Conservation (phyloP, 2,888 invertebrate species). For the Drosophila mulleri region DNA sequence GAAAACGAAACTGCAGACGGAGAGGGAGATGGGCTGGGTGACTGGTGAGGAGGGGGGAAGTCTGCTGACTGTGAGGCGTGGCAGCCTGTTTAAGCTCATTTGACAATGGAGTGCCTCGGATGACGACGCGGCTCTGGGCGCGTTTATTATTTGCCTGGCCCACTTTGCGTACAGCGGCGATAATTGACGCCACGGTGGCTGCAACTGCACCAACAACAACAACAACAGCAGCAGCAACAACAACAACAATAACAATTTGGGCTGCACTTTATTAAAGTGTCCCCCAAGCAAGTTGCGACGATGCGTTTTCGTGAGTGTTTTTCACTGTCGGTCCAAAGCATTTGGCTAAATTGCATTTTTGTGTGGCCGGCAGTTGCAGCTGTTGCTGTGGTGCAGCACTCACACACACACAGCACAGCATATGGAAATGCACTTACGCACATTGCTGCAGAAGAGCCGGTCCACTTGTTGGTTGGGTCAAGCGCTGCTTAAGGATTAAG, state of each 20-base stretch:
- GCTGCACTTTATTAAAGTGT: constrained; percentile 72
- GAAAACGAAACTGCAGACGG: constrained; percentile 29
- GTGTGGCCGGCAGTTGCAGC: constrained; percentile 19
- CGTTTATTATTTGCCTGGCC: constrained; percentile 78
- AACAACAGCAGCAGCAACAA: constrained; percentile 37
- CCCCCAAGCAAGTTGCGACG: constrained; percentile 25
- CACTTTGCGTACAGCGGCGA: constrained; percentile 74
- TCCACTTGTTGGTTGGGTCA: constrained; percentile 26
- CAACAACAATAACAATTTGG: constrained; percentile 53
- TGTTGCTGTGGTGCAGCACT: constrained; percentile 56
- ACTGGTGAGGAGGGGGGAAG: not conserved
- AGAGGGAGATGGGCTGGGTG: not conserved
- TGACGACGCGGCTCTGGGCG: constrained; percentile 54
- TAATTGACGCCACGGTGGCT: constrained; percentile 80
- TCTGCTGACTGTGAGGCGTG: constrained; percentile 41
- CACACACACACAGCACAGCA: constrained; percentile 8
- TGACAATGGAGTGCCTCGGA: constrained; percentile 69
- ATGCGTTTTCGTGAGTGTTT: constrained; percentile 47
- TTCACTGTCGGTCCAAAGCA: constrained; percentile 55
- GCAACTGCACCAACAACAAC: constrained; percentile 55
- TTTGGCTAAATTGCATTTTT: constrained; percentile 65
- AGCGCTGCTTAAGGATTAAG: constrained; percentile 16
- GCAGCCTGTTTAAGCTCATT: constrained; percentile 71
- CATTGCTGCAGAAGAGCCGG: constrained; percentile 22
- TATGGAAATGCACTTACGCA: constrained; percentile 44